Evolutionary conservation across 1,140 invertebrate species (phyloP), one percentile per base, ranked within the genome.

Genomic region (Trichonephila clavipes): DNA sequence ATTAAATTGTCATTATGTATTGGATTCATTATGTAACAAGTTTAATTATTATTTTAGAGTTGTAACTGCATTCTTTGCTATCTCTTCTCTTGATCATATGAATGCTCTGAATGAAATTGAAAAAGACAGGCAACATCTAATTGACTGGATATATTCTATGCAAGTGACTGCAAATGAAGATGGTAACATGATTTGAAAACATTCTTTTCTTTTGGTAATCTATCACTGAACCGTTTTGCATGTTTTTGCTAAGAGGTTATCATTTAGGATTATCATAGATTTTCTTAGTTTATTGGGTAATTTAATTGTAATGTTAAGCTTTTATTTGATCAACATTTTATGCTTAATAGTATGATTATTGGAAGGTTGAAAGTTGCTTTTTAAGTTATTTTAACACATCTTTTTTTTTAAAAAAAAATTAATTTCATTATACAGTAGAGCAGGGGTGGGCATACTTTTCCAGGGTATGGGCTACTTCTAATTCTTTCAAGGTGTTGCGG

Each of bases 61-160:
- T 94, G 97, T 98, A 12, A 97, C 99, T 95, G 97, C 97, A 69
- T 99, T 98, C 96, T 99, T 99, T 96, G 97, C 98, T 34, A 96
- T 99, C 89, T 98, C 98, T 88, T 98, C 98, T 12, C 95, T 99
- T 89, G 98, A 99, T 96, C 96, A 99, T 14, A 96, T 99, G 8
- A 97, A 97, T 95, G 96, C 97, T 16, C 95, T 99, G 85, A 96
- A 98, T 94, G 95, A 97, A 77, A 95, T 99, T 40, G 95, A 95
- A 62, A 95, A 97, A 40, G 96, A 97, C 61, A 95, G 95, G 24
- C 83, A 90, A 97, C 96, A 97, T 91, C 98, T 99, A 18, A 97
- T 99, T 93, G 97, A 99, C 72, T 99, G 98, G 98, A 97, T 99
- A 85, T 99, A 99, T 95, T 97, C 97, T 44, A 96, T 98, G 40